These are phyloP conservation scores for Meghimatium bilineatum DNA, from an alignment of 2,888 invertebrate species.

Conservation along the genomic window DNA sequence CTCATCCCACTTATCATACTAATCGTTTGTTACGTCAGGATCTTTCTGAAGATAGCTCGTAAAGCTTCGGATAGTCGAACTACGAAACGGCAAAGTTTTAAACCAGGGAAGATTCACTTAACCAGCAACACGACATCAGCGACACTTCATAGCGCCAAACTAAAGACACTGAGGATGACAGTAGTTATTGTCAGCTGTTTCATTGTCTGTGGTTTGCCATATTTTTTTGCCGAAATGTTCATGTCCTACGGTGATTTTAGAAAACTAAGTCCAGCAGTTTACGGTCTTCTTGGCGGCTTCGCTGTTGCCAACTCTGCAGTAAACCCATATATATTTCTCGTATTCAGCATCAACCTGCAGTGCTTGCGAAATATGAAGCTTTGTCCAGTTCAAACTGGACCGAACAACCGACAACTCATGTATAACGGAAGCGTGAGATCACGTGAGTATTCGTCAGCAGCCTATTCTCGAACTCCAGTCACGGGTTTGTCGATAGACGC, in stretches of 20 bases:
- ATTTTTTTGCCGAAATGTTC: constrained; percentile 75
- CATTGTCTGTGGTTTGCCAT: constrained; percentile 73
- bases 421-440: constrained; percentile 60
- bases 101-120: constrained; percentile 71
- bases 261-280: constrained; percentile 58
- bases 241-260: constrained; percentile 72
- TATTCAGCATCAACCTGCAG: constrained; percentile 70
- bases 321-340: constrained; percentile 75
- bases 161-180: constrained; percentile 77
- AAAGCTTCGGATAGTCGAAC: constrained; percentile 69
- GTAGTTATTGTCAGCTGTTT: constrained; percentile 74
- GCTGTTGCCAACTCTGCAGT: constrained; percentile 74
- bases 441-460: constrained; percentile 53
- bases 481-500: constrained; percentile 50
- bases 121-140: constrained; percentile 71
- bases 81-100: constrained; percentile 62
- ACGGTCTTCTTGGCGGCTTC: constrained; percentile 72
- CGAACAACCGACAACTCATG: constrained; percentile 55
- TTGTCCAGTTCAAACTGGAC: constrained; percentile 53
- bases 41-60: constrained; percentile 73
- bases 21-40: constrained; percentile 71
- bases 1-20: constrained; percentile 72
- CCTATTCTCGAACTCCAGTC: constrained; percentile 51
- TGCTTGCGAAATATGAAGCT: constrained; percentile 55
- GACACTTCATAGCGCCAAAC: constrained; percentile 75